phyloP scores from a whole-genome alignment of 2,888 invertebrate species.

The Rosalia funebris region DNA sequence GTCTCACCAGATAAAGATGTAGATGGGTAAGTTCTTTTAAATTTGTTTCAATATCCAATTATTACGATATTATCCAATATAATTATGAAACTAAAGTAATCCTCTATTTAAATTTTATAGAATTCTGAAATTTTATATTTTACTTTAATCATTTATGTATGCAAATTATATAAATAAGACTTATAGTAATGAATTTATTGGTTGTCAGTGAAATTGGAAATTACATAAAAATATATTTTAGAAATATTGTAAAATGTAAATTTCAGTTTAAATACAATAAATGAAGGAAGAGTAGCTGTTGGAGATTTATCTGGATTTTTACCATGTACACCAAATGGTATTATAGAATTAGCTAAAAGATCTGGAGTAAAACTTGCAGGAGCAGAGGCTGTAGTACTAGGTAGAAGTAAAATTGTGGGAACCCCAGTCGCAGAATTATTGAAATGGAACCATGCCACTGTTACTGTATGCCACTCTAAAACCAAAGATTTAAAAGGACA shows the following conservation, averaged over 20 bases:
- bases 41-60: too few species aligned
- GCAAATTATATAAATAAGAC: too few species aligned
- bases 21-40: conserved; percentile 79
- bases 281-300: conserved; percentile 91
- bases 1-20: conserved; percentile 94
- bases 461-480: conserved; percentile 96
- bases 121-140: too few species aligned
- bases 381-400: conserved; percentile 90
- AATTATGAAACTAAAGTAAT: too few species aligned
- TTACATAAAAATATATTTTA: too few species aligned
- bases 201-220: too few species aligned
- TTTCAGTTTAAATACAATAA: conserved; percentile 82
- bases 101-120: too few species aligned
- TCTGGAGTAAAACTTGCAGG: conserved; percentile 83
- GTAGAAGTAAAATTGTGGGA: conserved; percentile 97
- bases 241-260: too few species aligned
- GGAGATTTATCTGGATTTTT: conserved; percentile 91
- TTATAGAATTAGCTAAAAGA: conserved; percentile 88
- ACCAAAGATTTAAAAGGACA: conserved; percentile 83
- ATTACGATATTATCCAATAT: too few species aligned
- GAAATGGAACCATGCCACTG: conserved; percentile 97
- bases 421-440: conserved; percentile 93
- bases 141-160: too few species aligned
- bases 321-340: conserved; percentile 97
- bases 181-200: too few species aligned